Conservation (phyloP, 2,888 invertebrate species). For the Parthenolecanium corni region DNA sequence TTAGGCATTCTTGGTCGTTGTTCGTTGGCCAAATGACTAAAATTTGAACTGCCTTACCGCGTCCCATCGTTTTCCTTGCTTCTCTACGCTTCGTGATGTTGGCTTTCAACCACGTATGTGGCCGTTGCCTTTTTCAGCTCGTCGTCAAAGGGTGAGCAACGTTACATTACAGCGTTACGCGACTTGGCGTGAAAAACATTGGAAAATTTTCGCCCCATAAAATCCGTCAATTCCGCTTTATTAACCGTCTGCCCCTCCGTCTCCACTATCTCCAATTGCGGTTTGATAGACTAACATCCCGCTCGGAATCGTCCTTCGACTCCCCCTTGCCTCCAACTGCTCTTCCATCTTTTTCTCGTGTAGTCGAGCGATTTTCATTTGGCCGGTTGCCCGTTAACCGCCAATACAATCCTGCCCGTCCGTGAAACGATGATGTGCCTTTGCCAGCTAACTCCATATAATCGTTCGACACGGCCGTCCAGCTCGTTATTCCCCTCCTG, state of each 20-base stretch:
- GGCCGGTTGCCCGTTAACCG: constrained; percentile 1
- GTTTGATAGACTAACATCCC: constrained; percentile 15
- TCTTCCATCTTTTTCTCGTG: not conserved
- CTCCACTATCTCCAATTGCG: constrained; percentile 11
- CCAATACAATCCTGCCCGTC: not conserved
- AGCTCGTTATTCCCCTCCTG: too few relatives aligned
- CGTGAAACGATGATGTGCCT: too few relatives aligned
- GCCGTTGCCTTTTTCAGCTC: too few relatives aligned
- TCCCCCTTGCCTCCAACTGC: constrained; percentile 1
- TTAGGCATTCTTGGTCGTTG: too few relatives aligned
- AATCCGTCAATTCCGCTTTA: constrained; percentile 30
- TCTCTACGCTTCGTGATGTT: not conserved
- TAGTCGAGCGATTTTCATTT: constrained; percentile 17
- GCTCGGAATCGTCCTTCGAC: not conserved
- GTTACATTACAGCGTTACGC: not conserved
- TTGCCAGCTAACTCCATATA: too few relatives aligned
- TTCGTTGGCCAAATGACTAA: too few relatives aligned
- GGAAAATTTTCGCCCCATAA: constrained; percentile 29
- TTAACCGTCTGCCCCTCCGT: constrained; percentile 25
- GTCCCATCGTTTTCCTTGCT: not conserved
- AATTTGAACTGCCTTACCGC: too few relatives aligned
- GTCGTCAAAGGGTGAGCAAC: not conserved
- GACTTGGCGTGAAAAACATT: too few relatives aligned
- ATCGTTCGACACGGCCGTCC: too few relatives aligned
- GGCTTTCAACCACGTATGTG: too few relatives aligned